phyloP scores from a whole-genome alignment of 2,113 vertebrate genomes.

The Phaethon lepturus region DNA sequence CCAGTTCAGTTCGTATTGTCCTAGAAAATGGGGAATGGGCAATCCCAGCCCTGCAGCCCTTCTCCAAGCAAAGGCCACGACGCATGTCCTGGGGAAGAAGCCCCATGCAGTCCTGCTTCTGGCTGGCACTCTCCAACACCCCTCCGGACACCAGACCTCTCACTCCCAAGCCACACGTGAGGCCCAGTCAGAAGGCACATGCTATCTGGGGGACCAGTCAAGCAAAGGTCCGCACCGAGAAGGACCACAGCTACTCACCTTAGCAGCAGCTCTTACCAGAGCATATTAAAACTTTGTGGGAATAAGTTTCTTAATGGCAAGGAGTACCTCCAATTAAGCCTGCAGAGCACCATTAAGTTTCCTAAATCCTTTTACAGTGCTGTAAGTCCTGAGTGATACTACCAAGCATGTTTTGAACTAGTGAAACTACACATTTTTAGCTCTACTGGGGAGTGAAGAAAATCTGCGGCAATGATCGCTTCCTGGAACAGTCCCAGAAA shows the following conservation, averaged over 20 bases:
- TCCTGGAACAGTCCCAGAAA: constrained; percentile 64
- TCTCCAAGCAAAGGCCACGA: not conserved
- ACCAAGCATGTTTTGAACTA: constrained; percentile 30
- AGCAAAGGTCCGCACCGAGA: accelerated
- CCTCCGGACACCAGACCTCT: not conserved
- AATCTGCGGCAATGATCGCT: constrained; percentile 48
- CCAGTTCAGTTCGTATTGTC: not conserved
- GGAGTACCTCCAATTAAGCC: not conserved
- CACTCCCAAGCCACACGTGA: accelerated
- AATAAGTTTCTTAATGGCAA: not conserved
- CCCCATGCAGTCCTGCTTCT: not conserved
- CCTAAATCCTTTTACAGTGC: not conserved
- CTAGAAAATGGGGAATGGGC: not conserved
- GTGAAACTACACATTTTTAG: constrained; percentile 54
- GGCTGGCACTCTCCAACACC: not conserved
- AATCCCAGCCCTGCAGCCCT: not conserved
- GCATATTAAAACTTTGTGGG: not conserved
- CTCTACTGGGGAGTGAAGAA: constrained; percentile 31
- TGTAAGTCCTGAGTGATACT: constrained; percentile 14
- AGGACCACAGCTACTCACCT: not conserved
- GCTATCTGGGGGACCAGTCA: not conserved
- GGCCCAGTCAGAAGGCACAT: not conserved
- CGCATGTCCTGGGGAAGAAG: not conserved
- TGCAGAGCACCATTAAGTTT: not conserved
- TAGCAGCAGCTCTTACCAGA: not conserved